These are phyloP conservation scores for Charaxes varanes DNA, from an alignment of 1,140 invertebrate species.

Conservation along the genomic window DNA sequence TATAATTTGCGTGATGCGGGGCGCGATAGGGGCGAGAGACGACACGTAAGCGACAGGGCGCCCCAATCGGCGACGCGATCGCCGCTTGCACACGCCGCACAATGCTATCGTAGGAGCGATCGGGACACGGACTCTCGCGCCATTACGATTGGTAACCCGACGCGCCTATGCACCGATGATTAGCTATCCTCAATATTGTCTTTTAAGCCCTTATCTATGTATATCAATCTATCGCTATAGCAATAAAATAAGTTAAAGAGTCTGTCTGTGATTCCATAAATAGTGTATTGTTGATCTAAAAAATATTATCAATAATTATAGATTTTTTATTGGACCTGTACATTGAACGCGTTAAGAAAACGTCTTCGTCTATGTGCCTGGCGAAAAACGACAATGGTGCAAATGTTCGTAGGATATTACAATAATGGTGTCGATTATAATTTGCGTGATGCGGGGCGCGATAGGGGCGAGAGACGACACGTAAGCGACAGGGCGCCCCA, in stretches of 20 bases:
- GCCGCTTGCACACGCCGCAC: slow-evolving; percentile 49
- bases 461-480: slow-evolving; percentile 58
- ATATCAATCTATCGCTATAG: too few relatives aligned
- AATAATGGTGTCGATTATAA: slow-evolving; percentile 73
- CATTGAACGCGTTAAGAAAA: too few relatives aligned
- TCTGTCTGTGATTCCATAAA: too few relatives aligned
- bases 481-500: slow-evolving; percentile 60
- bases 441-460: slow-evolving; percentile 63
- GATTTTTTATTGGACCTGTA: too few relatives aligned
- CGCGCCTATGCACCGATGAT: slow-evolving; percentile 49
- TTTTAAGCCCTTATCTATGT: slow-evolving; percentile 16
- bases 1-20: slow-evolving; percentile 70
- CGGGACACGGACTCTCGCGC: slow-evolving; percentile 58
- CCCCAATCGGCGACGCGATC: slow-evolving; percentile 61
- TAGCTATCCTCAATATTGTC: slow-evolving; percentile 42
- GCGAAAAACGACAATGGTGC: slow-evolving; percentile 63
- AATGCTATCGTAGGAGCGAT: slow-evolving; percentile 65
- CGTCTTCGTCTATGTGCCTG: too few relatives aligned
- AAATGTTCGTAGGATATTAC: slow-evolving; percentile 63
- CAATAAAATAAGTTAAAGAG: too few relatives aligned
- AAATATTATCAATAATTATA: too few relatives aligned
- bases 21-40: slow-evolving; percentile 49
- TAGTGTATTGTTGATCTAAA: too few relatives aligned
- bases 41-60: slow-evolving; percentile 65
- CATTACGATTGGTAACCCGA: slow-evolving; percentile 58